phyloP scores from a whole-genome alignment of 1,140 invertebrate species.

The Panagrolaimus sp. region DNA sequence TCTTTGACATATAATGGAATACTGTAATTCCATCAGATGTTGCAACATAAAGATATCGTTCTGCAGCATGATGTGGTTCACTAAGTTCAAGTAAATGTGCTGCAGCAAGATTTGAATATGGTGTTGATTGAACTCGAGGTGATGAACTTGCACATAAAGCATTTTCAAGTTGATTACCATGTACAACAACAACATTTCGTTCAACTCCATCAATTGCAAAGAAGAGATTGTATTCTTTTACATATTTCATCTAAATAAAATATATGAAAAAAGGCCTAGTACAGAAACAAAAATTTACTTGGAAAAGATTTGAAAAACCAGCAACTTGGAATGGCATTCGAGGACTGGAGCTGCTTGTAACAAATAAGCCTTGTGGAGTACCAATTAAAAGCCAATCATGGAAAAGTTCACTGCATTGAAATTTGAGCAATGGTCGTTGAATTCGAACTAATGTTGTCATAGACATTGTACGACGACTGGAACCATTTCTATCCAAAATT shows the following conservation, averaged over 20 bases:
- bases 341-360: background rate
- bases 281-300: background rate
- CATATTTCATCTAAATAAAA: background rate
- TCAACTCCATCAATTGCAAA: conserved; percentile 14
- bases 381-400: conserved; percentile 14
- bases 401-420: background rate
- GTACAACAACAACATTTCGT: background rate
- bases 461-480: background rate
- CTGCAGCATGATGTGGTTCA: background rate
- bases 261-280: background rate
- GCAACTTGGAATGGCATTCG: conserved; percentile 11
- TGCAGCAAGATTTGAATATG: background rate
- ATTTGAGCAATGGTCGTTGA: background rate
- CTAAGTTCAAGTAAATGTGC: background rate
- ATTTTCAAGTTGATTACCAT: conserved; percentile 8
- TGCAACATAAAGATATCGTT: conserved; percentile 6
- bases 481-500: conserved; percentile 1
- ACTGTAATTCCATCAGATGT: conserved; percentile 1
- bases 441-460: conserved; percentile 11
- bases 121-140: background rate
- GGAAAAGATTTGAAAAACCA: conserved; percentile 10
- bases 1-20: conserved; percentile 6
- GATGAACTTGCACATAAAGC: background rate
- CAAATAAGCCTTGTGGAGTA: conserved; percentile 7
- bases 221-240: conserved; percentile 6